Conservation (phyloP, 2,888 invertebrate genomes). For the Monochamus alternatus region DNA sequence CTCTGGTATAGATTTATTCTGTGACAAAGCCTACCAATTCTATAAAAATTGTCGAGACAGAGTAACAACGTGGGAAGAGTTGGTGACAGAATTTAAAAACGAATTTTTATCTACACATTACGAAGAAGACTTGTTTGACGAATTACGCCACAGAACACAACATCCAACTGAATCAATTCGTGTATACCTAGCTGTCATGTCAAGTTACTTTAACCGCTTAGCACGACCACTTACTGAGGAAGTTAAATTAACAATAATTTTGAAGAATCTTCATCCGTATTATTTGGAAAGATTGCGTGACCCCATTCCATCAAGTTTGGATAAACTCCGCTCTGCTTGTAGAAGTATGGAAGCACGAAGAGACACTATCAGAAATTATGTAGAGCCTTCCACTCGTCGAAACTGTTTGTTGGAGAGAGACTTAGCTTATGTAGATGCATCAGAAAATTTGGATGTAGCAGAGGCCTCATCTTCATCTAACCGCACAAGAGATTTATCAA, state of each 20-base stretch:
- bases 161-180: slow-evolving; percentile 14
- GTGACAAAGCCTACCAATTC: slow-evolving; percentile 14
- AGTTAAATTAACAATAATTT: slow-evolving; percentile 13
- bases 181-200: slow-evolving; percentile 17
- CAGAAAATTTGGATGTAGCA: not conserved
- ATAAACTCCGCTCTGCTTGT: not conserved
- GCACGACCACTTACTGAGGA: not conserved
- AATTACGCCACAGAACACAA: slow-evolving; percentile 11
- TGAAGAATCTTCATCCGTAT: slow-evolving; percentile 13
- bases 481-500: not conserved
- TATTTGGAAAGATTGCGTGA: slow-evolving; percentile 13
- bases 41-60: slow-evolving; percentile 19
- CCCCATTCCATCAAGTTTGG: not conserved
- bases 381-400: not conserved
- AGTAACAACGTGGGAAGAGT: slow-evolving; percentile 23
- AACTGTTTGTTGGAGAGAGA: not conserved
- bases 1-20: slow-evolving; percentile 31
- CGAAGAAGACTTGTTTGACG: slow-evolving; percentile 17
- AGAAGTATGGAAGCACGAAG: slow-evolving; percentile 1
- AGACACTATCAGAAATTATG: not conserved
- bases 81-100: slow-evolving; percentile 23
- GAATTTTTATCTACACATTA: slow-evolving; percentile 26
- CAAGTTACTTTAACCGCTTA: slow-evolving; percentile 24
- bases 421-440: slow-evolving; percentile 19
- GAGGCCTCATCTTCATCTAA: not conserved